A percentile compares a stretch with the other conserved stretches of the same genome.
phyloP scores from a whole-genome alignment of 2,797 vertebrate species.

The Synaphobranchus kaupii region DNA sequence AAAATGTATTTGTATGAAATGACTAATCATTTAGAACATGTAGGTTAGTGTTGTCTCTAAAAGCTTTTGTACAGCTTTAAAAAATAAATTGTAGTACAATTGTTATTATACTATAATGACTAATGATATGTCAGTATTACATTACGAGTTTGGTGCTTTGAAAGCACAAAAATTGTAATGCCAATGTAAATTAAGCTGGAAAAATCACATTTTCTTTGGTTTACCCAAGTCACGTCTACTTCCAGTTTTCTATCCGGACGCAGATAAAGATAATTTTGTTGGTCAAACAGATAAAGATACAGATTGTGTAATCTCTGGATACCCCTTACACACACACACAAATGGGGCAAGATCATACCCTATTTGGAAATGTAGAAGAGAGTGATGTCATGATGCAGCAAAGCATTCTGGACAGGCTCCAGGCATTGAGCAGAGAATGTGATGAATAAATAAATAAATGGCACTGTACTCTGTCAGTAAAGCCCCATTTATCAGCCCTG shows the following conservation, averaged over 20 bases:
- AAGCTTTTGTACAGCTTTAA: too few relatives aligned
- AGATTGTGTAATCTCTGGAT: background rate
- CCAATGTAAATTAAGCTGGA: too few relatives aligned
- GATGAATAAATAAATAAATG: background rate
- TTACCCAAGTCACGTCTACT: background rate
- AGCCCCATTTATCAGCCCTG: slow-evolving; percentile 21
- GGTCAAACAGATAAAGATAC: background rate
- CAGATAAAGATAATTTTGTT: background rate
- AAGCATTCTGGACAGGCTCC: slow-evolving; percentile 22
- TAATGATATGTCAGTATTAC: too few relatives aligned
- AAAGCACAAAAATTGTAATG: too few relatives aligned
- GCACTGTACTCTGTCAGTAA: background rate
- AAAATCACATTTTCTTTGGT: background rate
- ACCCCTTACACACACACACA: background rate
- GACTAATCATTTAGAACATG: too few relatives aligned
- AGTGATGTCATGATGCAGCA: slow-evolving; percentile 33
- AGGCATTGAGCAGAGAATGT: background rate
- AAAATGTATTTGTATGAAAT: too few relatives aligned
- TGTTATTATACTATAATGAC: too few relatives aligned
- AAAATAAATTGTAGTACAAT: too few relatives aligned
- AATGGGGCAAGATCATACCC: background rate
- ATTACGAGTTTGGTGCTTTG: too few relatives aligned
- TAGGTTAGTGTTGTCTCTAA: too few relatives aligned
- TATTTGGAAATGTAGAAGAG: background rate
- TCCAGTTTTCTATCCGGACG: background rate